phyloP scores from a whole-genome alignment of 2,888 invertebrate species.

The Tachina grossa region DNA sequence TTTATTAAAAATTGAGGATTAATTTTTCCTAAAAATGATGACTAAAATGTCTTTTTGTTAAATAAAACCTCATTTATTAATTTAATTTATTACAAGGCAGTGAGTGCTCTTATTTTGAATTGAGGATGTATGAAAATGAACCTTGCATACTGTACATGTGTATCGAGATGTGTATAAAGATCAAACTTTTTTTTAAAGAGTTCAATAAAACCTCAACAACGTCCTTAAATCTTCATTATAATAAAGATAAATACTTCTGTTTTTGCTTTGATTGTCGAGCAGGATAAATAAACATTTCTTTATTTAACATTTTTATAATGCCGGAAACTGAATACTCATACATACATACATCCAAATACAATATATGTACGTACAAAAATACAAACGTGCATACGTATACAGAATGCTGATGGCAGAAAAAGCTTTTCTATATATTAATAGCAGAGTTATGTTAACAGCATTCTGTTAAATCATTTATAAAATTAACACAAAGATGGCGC shows the following conservation, averaged over 20 bases:
- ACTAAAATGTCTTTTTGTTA: too few relatives aligned
- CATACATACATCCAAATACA: neutral
- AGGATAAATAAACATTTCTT: neutral
- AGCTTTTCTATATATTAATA: neutral
- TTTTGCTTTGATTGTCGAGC: neutral
- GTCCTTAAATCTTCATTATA: conserved; percentile 2
- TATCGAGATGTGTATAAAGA: neutral
- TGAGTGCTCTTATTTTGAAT: too few relatives aligned
- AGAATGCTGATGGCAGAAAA: neutral
- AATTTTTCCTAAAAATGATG: too few relatives aligned
- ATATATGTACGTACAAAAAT: too few relatives aligned
- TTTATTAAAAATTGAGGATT: too few relatives aligned
- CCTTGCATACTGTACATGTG: neutral
- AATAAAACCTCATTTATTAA: too few relatives aligned
- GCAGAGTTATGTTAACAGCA: neutral
- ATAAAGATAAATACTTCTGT: neutral
- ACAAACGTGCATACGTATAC: neutral
- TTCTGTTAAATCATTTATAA: neutral
- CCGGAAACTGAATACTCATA: neutral
- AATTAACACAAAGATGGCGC: conserved; percentile 28
- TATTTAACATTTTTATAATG: neutral
- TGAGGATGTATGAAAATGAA: too few relatives aligned
- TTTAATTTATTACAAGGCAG: too few relatives aligned
- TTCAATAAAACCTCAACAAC: neutral
- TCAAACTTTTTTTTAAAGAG: neutral